Evolutionary conservation across 1,140 invertebrate genomes (phyloP), one percentile per base, ranked within the genome.

Genomic region (Neodiprion pinetum): DNA sequence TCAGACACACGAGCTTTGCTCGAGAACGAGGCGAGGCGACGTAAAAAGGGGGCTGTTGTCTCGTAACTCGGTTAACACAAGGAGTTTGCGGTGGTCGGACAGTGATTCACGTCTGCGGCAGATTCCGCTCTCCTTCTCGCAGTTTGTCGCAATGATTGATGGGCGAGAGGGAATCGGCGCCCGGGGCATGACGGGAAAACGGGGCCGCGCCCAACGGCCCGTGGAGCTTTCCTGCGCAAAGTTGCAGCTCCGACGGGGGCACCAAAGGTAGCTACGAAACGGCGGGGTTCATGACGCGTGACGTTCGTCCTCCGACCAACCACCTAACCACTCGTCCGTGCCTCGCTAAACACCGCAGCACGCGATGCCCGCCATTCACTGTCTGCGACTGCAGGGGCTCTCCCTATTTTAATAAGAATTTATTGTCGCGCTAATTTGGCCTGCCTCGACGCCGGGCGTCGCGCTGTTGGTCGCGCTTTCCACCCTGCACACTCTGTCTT

Each of bases 151-250:
- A 0, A 14, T 61, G 53, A 61, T 61, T 61, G 53, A 61, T 61
- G 53, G 53, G n/a, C 53, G 53, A 61, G 53, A 61, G 53, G 53
- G 53, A 61, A 17, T 40, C 28, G 28, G 28, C 28, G n/a, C n/a
- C n/a, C 53, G 53, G 53, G 53, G 53, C 53, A 61, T 61, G n/a
- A 61, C n/a, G 53, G 53, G 53, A 61, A 61, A 61, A 61, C 53
- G 53, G n/a, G 53, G 53, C 5, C 28, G 28, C n/a, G 53, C 11
- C 53, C 53, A 61, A 61, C 53, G 53, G 53, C 53, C 53, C 53
- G 53, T 61, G 53, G 53, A 61, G 53, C 53, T 40, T 40, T 40
- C 5, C 28, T 40, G 28, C 1, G 28, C 28, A 40, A 40, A 40
- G 2, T 40, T 40, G 28, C 28, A 40, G 28, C 28, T 40, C 28